A percentile compares a stretch with the other conserved stretches of the same genome.
These are phyloP conservation scores for Cyrtonyx montezumae DNA, from an alignment of 2,113 vertebrate genomes.

Conservation along the genomic window DNA sequence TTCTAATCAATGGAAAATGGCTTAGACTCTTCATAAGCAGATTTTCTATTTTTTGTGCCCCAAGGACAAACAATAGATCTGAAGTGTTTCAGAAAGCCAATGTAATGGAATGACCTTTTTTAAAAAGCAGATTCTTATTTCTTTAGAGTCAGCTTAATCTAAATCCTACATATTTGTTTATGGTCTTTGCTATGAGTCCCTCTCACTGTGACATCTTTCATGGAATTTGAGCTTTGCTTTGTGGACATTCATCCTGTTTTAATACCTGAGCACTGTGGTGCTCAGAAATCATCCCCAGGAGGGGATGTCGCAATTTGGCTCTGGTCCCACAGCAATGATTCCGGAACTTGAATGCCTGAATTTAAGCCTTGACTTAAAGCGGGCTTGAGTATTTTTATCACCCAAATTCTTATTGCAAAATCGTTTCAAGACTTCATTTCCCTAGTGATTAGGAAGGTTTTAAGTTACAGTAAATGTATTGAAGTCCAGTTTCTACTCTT, in stretches of 20 bases:
- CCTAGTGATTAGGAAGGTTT: conserved; percentile 42
- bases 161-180: not conserved
- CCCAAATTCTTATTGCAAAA: conserved; percentile 35
- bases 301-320: not conserved
- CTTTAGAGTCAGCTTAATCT: not conserved
- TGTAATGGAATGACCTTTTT: conserved; percentile 61
- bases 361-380: conserved; percentile 33
- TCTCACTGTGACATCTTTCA: not conserved
- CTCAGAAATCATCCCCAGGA: not conserved
- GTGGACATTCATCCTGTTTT: not conserved
- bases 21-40: conserved; percentile 21
- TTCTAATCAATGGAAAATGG: conserved; percentile 31
- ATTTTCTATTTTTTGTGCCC: conserved; percentile 46
- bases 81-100: conserved; percentile 33
- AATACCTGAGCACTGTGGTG: not conserved
- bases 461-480: conserved; percentile 35
- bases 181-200: not conserved
- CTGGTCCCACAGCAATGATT: not conserved
- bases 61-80: conserved; percentile 40
- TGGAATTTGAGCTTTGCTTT: not conserved
- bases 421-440: conserved; percentile 36
- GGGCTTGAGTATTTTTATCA: not conserved
- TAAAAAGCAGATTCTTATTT: not conserved
- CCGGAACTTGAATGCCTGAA: not conserved
- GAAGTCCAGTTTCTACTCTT: conserved; percentile 24